Evolutionary conservation across 2,113 vertebrate species (phyloP), one percentile per base, ranked within the genome.

Genomic region (Psilopsiagon aurifrons): DNA sequence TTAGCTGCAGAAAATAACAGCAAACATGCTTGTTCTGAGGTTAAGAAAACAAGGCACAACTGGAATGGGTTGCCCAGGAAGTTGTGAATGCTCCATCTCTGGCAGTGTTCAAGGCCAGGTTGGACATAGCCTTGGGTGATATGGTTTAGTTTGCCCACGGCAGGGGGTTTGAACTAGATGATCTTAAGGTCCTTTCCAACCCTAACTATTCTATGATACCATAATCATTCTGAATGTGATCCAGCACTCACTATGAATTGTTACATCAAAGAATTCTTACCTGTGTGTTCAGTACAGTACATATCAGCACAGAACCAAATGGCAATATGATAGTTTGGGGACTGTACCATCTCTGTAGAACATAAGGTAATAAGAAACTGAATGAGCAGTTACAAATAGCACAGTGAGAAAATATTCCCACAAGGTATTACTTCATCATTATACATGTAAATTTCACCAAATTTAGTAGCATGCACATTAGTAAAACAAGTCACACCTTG

Each of bases 251-350:
- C 83, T 95, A 88, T 15, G 18, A 94, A 94, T 64, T 75, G 67
- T 83, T 88, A 60, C 81, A 86, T 84, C 92, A 91, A 78, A 92
- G 73, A 92, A 96, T 88, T 79, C 83, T 96, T 93, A 92, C 93
- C 94, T 94, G 43, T 71, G 76, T 92, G 66, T 92, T 91, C 91
- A 93, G 86, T 95, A 90, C 78, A 79, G 68, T 68, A 69, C 76
- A 74, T 83, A 90, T 90, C 93, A 70, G 90, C 89, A 37, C 78
- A 84, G 91, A 95, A 89, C 33, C 73, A 91, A 95, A 87, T 12
- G 69, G 81, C 81, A 91, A 11, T 39, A 27, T 28, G 47, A 78
- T 51, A 62, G 78, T 85, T 89, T 66, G 67, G 91, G 87, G 84
- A 79, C 81, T 57, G 33, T 14, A 17, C 17, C 18, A 13, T 62